These are phyloP conservation scores for Gulo gulo DNA, from an alignment of 2,113 vertebrate species.

Conservation along the genomic window DNA sequence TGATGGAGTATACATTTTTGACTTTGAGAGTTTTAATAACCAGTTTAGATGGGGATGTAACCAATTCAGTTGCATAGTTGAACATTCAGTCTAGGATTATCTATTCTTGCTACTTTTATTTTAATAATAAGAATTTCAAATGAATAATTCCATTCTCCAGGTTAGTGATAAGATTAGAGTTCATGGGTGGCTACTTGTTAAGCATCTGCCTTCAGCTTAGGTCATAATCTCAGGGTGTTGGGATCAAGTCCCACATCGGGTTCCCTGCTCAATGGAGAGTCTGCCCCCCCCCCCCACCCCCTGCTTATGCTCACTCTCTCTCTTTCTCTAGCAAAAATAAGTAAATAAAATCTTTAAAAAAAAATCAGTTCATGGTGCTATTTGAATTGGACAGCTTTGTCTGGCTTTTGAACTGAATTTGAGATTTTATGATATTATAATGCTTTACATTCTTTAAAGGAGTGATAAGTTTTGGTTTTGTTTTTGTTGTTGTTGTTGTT, in stretches of 20 bases:
- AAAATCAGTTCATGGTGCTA: background rate
- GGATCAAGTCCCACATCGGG: background rate
- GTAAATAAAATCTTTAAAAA: background rate
- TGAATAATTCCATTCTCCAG: background rate
- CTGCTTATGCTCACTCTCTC: background rate
- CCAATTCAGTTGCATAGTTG: background rate
- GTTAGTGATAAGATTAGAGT: background rate
- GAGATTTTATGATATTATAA: constrained; percentile 12
- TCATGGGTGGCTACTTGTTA: background rate
- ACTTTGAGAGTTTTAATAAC: constrained; percentile 12
- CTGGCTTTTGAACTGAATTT: constrained; percentile 3
- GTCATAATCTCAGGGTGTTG: too few relatives aligned
- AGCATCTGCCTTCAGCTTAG: background rate
- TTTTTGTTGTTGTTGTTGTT: background rate
- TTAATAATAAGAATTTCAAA: constrained; percentile 12
- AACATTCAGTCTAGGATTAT: background rate
- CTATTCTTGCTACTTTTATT: constrained; percentile 9
- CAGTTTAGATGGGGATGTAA: background rate
- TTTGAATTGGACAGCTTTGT: background rate
- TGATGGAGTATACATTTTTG: background rate
- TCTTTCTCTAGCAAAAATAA: background rate
- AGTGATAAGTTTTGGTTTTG: background rate
- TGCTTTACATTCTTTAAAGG: background rate
- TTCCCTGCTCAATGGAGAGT: background rate
- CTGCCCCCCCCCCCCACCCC: too few relatives aligned